Evolutionary conservation across 2,797 vertebrate genomes (phyloP).

Genomic region (Erpetoichthys calabaricus): DNA sequence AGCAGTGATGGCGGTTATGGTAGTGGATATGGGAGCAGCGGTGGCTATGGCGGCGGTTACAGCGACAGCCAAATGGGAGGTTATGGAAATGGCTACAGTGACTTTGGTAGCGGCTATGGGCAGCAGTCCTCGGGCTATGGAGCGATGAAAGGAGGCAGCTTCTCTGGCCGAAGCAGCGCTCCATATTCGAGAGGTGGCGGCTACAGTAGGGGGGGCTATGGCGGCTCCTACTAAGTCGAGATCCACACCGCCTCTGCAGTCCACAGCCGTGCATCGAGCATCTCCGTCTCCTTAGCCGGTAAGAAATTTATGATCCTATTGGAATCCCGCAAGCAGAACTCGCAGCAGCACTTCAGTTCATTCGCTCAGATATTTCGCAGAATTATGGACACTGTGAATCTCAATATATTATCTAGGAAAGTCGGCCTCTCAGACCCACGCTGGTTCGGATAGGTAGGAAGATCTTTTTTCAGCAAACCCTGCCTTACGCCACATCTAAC

Average conservation of each 20-base stretch:
- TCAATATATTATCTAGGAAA: slow-evolving; percentile 25
- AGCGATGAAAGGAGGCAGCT: slow-evolving; percentile 68
- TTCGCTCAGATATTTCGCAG: slow-evolving; percentile 34
- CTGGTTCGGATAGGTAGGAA: slow-evolving; percentile 58
- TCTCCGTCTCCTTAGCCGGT: slow-evolving; percentile 17
- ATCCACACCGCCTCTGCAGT: slow-evolving; percentile 9
- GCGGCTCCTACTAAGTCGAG: slow-evolving; percentile 55
- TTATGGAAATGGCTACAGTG: slow-evolving; percentile 77
- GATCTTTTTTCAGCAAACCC: slow-evolving; percentile 55
- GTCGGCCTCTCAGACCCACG: slow-evolving; percentile 40
- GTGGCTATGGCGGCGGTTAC: slow-evolving; percentile 67
- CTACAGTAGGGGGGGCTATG: slow-evolving; percentile 73
- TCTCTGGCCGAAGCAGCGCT: slow-evolving; percentile 40
- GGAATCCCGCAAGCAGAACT: slow-evolving; percentile 17
- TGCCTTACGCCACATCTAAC: slow-evolving; percentile 44
- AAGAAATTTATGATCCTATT: slow-evolving; percentile 13
- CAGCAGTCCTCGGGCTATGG: slow-evolving; percentile 85
- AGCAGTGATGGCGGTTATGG: slow-evolving; percentile 56
- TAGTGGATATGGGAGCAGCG: slow-evolving; percentile 68
- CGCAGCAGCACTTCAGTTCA: slow-evolving; percentile 34
- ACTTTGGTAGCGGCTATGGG: slow-evolving; percentile 80
- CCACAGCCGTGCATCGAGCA: slow-evolving; percentile 20
- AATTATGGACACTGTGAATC: slow-evolving; percentile 39
- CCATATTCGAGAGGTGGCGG: slow-evolving; percentile 55
- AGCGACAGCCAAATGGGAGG: slow-evolving; percentile 52